These are phyloP conservation scores for Seriola aureovittata DNA, from an alignment of 2,113 vertebrate genomes.

Conservation along the genomic window DNA sequence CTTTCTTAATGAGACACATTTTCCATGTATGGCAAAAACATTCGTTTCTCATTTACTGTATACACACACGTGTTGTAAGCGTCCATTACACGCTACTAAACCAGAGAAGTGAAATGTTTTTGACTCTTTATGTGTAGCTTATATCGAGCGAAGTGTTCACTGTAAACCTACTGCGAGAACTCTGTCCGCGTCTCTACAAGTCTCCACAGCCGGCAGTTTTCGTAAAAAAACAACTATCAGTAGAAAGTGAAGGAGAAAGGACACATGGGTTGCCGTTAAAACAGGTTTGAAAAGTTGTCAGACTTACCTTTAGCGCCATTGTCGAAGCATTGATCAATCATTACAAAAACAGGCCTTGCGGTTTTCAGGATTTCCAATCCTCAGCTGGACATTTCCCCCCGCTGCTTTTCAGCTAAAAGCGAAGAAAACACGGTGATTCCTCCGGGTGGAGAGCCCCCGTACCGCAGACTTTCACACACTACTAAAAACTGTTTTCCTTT, in stretches of 20 bases:
- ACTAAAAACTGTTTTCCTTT: slow-evolving; percentile 52
- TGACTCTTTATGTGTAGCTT: background rate
- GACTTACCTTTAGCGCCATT: slow-evolving; percentile 85
- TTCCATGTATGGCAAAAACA: slow-evolving; percentile 67
- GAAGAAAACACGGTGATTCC: slow-evolving; percentile 58
- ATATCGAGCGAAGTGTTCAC: slow-evolving; percentile 1
- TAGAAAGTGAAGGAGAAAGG: background rate
- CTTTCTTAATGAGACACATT: slow-evolving; percentile 79
- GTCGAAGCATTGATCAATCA: slow-evolving; percentile 78
- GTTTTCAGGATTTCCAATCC: slow-evolving; percentile 65
- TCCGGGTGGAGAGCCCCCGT: slow-evolving; percentile 5
- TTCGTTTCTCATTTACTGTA: background rate
- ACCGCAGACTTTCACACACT: slow-evolving; percentile 55
- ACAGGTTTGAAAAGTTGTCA: background rate
- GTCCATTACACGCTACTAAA: too few species aligned
- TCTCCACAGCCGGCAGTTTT: slow-evolving; percentile 2
- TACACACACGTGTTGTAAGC: too few species aligned
- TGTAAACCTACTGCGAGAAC: slow-evolving; percentile 25
- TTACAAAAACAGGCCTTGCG: slow-evolving; percentile 75
- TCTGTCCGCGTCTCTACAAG: background rate
- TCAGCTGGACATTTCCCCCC: slow-evolving; percentile 82
- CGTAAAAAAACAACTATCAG: background rate
- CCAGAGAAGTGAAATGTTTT: background rate
- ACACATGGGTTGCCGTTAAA: background rate
- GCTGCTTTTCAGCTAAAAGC: slow-evolving; percentile 48